Conservation (phyloP, 37 sponge, comb jelly and placozoan genomes). For the Eunapius fragilis region DNA sequence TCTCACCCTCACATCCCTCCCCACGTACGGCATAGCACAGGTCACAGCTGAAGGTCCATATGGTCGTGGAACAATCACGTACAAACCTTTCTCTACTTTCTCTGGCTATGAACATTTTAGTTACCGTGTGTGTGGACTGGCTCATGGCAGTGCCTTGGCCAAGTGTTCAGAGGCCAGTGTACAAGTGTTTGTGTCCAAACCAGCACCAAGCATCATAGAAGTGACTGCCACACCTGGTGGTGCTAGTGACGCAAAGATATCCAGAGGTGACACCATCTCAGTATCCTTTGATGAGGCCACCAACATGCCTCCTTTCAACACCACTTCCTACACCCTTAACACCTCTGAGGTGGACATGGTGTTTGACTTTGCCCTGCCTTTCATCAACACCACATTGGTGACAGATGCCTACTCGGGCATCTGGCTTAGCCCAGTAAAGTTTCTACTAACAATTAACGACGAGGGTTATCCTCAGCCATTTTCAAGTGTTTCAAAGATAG, state of each 20-base stretch:
- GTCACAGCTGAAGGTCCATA: neutral
- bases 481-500: neutral
- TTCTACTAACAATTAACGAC: conserved; percentile 62
- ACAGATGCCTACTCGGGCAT: conserved; percentile 43
- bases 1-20: conserved; percentile 19
- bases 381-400: conserved; percentile 39
- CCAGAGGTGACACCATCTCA: conserved; percentile 57
- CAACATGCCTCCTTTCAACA: conserved; percentile 79
- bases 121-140: conserved; percentile 65
- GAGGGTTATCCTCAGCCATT: conserved; percentile 87
- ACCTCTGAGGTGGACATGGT: conserved; percentile 59
- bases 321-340: conserved; percentile 4
- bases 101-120: conserved; percentile 74
- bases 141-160: neutral
- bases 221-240: conserved; percentile 39
- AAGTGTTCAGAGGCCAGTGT: conserved; percentile 70
- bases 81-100: conserved; percentile 60
- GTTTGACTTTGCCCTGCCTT: conserved; percentile 64
- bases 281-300: conserved; percentile 74
- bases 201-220: conserved; percentile 61
- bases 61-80: conserved; percentile 18
- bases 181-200: conserved; percentile 50
- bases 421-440: conserved; percentile 56
- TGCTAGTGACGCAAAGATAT: conserved; percentile 64
- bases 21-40: conserved; percentile 31